A percentile compares a stretch with the other conserved stretches of the same genome.
Conservation (phyloP, 2,797 vertebrate species). For the Enteromius unitaeniatus region DNA sequence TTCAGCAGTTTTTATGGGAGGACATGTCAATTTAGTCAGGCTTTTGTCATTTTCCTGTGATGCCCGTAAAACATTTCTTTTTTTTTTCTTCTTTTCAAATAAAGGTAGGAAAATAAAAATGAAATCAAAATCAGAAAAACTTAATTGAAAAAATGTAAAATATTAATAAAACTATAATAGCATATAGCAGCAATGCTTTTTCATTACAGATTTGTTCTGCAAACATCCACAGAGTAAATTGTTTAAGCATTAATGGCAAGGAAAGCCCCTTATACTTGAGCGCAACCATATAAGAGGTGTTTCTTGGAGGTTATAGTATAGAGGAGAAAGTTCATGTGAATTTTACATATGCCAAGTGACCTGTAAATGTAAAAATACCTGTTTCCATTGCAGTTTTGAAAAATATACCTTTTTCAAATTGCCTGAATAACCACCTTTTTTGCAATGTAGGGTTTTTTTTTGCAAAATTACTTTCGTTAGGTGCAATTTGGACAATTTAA, state of each 20-base stretch:
- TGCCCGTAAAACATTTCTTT: neutral
- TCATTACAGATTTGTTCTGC: no score
- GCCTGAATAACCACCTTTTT: no score
- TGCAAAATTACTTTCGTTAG: no score
- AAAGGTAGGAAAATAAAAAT: neutral
- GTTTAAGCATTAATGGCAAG: neutral
- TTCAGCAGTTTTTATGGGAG: neutral
- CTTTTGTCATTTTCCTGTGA: neutral
- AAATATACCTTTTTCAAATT: neutral
- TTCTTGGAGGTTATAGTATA: neutral
- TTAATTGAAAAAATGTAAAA: neutral
- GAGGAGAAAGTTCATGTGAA: neutral
- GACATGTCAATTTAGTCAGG: neutral
- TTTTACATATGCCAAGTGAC: neutral
- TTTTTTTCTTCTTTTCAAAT: neutral
- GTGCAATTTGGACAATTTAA: neutral
- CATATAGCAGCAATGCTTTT: neutral
- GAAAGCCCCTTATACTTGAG: neutral
- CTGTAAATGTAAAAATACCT: neutral
- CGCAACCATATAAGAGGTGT: neutral
- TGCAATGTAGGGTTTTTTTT: no score
- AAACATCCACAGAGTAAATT: neutral
- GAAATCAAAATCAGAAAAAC: neutral
- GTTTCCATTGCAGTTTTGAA: neutral
- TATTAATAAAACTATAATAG: neutral